Base-by-base conservation (phyloP, 2,113 vertebrate species). In the Catharus bicknelli region DNA sequence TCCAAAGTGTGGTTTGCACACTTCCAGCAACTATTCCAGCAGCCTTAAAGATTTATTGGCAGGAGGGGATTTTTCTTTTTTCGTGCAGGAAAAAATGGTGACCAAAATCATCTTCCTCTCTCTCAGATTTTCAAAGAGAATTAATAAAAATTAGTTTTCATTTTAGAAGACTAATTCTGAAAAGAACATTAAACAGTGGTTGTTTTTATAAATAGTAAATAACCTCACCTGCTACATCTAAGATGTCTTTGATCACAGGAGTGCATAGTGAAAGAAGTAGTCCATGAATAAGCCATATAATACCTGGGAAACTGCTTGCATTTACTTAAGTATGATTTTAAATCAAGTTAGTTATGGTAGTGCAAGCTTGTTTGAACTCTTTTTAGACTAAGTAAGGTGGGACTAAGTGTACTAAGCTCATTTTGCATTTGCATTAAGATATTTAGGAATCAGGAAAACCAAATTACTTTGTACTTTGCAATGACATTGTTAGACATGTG, bases 261-360 rank as follows among this genome's bases (percentile, higher is more conserved):
- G 27, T 16, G 27, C 43, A 6, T 11, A 40, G 67, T 74, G 72
- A 69, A 72, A 84, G 64, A 10, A 73, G 32, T 6, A 53, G 76
- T 77, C 51, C 18, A n/a, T 76, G 70, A 69, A 58, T 76, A 77
- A 66, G 47, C 78, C 16, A 4, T 76, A 12, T 38, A 57, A 73
- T 89, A 89, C 74, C 67, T 96, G 58, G 68, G 78, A 93, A 93
- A 80, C 13, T 32, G 45, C 72, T 89, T 43, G 51, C 25, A 23
- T 70, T 90, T 91, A 78, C 89, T 86, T 74, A 90, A 76, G 58
- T n/a, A n/a, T 42, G 50, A n/a, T 80, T 91, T 83, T 48, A 86
- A 61, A 58, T 92, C 8, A 26, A 32, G 74, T 62, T 58, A 62
- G 34, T 90, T 89, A 78, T 85, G 36, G 38, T 62, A n/a, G 34